These are phyloP conservation scores for Acholoe squamosa DNA, from an alignment of 2,888 invertebrate species.

Conservation along the genomic window DNA sequence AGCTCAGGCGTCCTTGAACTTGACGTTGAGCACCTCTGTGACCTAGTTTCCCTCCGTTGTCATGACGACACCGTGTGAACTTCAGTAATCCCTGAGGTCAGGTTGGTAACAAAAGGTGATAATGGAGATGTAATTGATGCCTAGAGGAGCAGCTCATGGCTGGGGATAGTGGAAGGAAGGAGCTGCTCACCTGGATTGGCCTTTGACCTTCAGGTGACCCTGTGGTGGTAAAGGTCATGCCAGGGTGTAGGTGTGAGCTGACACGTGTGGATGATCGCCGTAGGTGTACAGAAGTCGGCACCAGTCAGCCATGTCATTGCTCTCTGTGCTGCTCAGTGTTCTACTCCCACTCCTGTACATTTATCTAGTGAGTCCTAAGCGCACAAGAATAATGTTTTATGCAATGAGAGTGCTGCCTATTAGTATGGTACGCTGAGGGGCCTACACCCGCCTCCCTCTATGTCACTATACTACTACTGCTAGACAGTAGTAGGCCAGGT, in stretches of 20 bases:
- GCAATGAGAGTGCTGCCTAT: too few relatives aligned
- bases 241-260: background rate
- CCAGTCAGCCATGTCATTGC: background rate
- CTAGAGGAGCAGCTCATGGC: background rate
- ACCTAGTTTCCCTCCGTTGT: background rate
- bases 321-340: background rate
- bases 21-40: background rate
- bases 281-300: too few relatives aligned
- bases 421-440: too few relatives aligned
- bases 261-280: background rate
- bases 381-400: too few relatives aligned
- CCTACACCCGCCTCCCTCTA: too few relatives aligned
- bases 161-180: background rate
- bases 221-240: background rate
- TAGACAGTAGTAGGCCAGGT: too few relatives aligned
- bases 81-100: background rate
- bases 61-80: conserved; percentile 33
- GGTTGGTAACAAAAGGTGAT: conserved; percentile 41
- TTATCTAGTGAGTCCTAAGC: too few relatives aligned
- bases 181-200: background rate
- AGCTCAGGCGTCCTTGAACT: background rate
- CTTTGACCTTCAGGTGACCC: conserved; percentile 40
- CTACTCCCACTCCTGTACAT: too few relatives aligned
- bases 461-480: too few relatives aligned
- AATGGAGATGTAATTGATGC: conserved; percentile 28